phyloP scores from a whole-genome alignment of 2,888 invertebrate genomes.

The Hydriomena furcata region DNA sequence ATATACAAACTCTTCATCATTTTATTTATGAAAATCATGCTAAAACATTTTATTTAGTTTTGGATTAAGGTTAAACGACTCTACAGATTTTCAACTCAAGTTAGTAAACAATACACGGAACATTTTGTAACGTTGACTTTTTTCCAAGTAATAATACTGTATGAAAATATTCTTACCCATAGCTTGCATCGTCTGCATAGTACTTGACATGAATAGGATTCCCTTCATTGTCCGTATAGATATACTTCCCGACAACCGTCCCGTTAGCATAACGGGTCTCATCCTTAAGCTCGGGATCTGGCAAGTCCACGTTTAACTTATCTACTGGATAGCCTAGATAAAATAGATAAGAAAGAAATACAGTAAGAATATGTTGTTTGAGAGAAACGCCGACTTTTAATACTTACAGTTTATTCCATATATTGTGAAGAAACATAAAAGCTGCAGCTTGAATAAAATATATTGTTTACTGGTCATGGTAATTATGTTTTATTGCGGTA shows the following conservation, averaged over 20 bases:
- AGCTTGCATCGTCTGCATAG: slow-evolving; percentile 85
- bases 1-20: not conserved
- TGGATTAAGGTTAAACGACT: not conserved
- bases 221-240: slow-evolving; percentile 86
- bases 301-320: slow-evolving; percentile 29
- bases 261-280: slow-evolving; percentile 88
- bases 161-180: slow-evolving; percentile 75
- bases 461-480: not conserved
- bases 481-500: no score
- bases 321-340: slow-evolving; percentile 55
- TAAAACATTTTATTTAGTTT: no score
- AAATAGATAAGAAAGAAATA: not conserved
- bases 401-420: not conserved
- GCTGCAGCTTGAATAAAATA: not conserved
- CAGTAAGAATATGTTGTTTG: not conserved
- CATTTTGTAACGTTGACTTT: not conserved
- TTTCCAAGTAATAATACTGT: not conserved
- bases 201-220: slow-evolving; percentile 86
- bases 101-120: no score
- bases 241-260: slow-evolving; percentile 88
- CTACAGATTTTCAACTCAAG: no score
- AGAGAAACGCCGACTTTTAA: no score
- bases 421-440: not conserved
- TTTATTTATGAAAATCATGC: no score
- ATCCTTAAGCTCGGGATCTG: slow-evolving; percentile 60